A percentile compares a stretch with the other conserved stretches of the same genome.
Evolutionary conservation across 2,113 vertebrate genomes (phyloP).

Genomic region (Ursus arctos): DNA sequence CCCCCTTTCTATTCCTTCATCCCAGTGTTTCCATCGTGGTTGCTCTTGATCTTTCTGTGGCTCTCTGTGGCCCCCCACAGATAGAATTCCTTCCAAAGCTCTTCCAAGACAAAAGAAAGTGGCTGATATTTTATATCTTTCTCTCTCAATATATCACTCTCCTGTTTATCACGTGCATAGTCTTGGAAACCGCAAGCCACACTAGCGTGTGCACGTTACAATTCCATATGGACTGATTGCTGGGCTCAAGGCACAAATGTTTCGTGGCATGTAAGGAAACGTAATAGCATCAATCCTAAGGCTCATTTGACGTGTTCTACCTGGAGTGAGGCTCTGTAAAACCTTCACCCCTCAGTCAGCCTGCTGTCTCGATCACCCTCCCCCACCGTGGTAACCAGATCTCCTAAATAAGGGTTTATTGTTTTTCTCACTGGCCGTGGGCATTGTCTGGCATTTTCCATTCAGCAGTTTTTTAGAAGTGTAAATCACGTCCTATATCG

Average conservation of each 20-base stretch:
- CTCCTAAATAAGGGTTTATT: not conserved
- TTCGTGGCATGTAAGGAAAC: not conserved
- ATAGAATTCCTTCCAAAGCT: not conserved
- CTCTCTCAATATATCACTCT: not conserved
- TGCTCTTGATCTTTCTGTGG: not conserved
- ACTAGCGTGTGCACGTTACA: not conserved
- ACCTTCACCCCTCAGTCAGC: not conserved
- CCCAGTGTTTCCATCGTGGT: not conserved
- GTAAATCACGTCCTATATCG: not conserved
- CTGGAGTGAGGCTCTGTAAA: not conserved
- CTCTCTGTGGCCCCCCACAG: not conserved
- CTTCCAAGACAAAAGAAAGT: not conserved
- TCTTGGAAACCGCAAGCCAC: too few relatives aligned
- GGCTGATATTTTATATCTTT: not conserved
- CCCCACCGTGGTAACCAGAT: not conserved
- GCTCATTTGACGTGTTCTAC: not conserved
- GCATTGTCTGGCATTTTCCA: not conserved
- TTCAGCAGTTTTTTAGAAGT: not conserved
- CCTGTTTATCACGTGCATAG: accelerated
- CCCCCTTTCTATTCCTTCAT: not conserved
- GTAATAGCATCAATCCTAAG: not conserved
- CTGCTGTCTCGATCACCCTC: not conserved
- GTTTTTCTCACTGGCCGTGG: not conserved
- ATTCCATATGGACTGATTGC: not conserved
- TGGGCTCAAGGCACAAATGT: not conserved